phyloP scores from a whole-genome alignment of 2,888 invertebrate species.

The Schrankia costaestrigalis region DNA sequence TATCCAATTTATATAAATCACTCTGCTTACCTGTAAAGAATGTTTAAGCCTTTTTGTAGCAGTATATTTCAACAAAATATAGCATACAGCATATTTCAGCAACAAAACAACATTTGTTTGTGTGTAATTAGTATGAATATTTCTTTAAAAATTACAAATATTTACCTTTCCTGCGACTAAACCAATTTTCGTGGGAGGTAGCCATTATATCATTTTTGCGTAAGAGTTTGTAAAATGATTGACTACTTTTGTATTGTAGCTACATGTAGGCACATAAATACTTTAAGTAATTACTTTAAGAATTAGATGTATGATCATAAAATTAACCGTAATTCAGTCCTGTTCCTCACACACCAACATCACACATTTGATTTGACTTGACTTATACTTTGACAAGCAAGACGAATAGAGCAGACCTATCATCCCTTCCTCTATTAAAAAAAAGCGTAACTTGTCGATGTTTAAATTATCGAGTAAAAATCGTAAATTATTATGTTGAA shows the following conservation, averaged over 20 bases:
- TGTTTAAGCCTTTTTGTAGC: slow-evolving; percentile 11
- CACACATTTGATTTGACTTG: slow-evolving; percentile 37
- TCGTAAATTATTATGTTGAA: too few relatives aligned
- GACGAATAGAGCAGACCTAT: too few relatives aligned
- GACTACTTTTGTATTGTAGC: slow-evolving; percentile 19
- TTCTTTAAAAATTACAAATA: slow-evolving; percentile 33
- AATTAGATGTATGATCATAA: slow-evolving; percentile 40
- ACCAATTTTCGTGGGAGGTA: slow-evolving; percentile 67
- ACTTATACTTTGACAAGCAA: slow-evolving; percentile 25
- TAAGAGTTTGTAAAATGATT: slow-evolving; percentile 21
- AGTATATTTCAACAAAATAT: not conserved
- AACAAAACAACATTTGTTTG: too few relatives aligned
- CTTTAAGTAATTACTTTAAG: slow-evolving; percentile 30
- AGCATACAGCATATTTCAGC: too few relatives aligned
- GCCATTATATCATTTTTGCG: slow-evolving; percentile 71
- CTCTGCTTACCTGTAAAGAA: slow-evolving; percentile 78
- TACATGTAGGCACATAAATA: slow-evolving; percentile 26
- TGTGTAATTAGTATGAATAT: not conserved
- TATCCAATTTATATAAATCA: slow-evolving; percentile 83
- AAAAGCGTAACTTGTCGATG: too few relatives aligned
- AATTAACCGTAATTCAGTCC: slow-evolving; percentile 48
- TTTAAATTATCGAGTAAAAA: too few relatives aligned
- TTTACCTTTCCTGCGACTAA: slow-evolving; percentile 75
- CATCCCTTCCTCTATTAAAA: too few relatives aligned
- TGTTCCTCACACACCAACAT: slow-evolving; percentile 48